Percentiles rank a stretch among this genome's conserved stretches.
Evolutionary conservation across 2,888 invertebrate genomes (phyloP).

Genomic region (Chrysolina americana): DNA sequence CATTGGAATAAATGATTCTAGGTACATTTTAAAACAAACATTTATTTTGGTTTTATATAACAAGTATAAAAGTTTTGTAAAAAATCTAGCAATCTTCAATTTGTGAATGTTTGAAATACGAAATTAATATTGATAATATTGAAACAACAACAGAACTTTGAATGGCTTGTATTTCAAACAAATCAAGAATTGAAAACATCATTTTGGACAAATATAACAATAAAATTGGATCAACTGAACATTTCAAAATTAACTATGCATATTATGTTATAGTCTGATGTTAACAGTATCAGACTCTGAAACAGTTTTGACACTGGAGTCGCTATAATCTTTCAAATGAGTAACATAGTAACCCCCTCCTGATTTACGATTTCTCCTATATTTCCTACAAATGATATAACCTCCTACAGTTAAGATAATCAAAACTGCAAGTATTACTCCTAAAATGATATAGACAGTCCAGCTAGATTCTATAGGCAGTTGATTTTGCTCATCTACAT

Average conservation of each 20-base stretch:
- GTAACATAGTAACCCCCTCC: conserved; percentile 50
- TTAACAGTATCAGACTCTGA: conserved; percentile 19
- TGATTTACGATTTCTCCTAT: conserved; percentile 45
- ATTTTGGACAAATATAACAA: conserved; percentile 15
- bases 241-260: neutral
- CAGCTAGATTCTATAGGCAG: neutral
- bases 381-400: conserved; percentile 51
- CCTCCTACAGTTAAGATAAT: conserved; percentile 50
- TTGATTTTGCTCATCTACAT: neutral
- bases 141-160: neutral
- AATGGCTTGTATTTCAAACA: neutral
- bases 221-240: neutral
- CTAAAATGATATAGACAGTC: conserved; percentile 51
- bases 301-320: conserved; percentile 32
- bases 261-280: conserved; percentile 15
- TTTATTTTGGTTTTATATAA: neutral
- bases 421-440: conserved; percentile 53
- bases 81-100: neutral
- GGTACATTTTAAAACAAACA: neutral
- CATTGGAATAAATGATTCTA: too few relatives aligned
- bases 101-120: neutral
- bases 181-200: conserved; percentile 7
- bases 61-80: neutral
- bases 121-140: neutral
- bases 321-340: conserved; percentile 45